Percentiles rank a stretch among this genome's conserved stretches.
Evolutionary conservation across 2,113 vertebrate genomes (phyloP).

Genomic region (Datnioides undecimradiatus): DNA sequence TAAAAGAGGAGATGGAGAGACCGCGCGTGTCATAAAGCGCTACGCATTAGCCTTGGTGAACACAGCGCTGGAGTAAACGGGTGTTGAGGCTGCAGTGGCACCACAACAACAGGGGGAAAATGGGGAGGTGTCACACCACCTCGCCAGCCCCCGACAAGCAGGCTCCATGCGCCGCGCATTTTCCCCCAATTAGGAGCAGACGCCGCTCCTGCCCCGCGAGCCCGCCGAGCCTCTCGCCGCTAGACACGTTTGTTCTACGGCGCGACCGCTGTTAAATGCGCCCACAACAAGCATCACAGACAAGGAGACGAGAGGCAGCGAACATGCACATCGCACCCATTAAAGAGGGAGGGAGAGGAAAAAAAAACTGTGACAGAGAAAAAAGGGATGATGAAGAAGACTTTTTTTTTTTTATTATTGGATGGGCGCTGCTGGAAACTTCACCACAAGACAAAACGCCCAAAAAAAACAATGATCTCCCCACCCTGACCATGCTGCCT

Average conservation of each 20-base stretch:
- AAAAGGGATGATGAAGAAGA: conserved; percentile 69
- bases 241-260: conserved; percentile 79
- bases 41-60: conserved; percentile 54
- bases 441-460: conserved; percentile 78
- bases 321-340: conserved; percentile 76
- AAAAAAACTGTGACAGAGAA: conserved; percentile 70
- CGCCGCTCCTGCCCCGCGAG: conserved; percentile 73
- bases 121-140: conserved; percentile 63
- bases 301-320: conserved; percentile 64
- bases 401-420: conserved; percentile 65
- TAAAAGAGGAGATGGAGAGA: conserved; percentile 26
- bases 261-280: conserved; percentile 79
- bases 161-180: conserved; percentile 81
- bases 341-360: conserved; percentile 68
- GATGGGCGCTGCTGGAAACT: conserved; percentile 71
- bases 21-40: conserved; percentile 54
- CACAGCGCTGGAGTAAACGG: conserved; percentile 55
- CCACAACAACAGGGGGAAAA: conserved; percentile 78
- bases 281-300: conserved; percentile 78
- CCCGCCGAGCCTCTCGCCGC: conserved; percentile 66
- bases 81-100: conserved; percentile 65
- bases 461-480: conserved; percentile 72
- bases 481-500: conserved; percentile 63
- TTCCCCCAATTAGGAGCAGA: conserved; percentile 85
- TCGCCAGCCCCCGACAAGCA: conserved; percentile 71